These are phyloP conservation scores for Polymixis lichenea DNA, from an alignment of 2,888 invertebrate genomes.

Conservation along the genomic window DNA sequence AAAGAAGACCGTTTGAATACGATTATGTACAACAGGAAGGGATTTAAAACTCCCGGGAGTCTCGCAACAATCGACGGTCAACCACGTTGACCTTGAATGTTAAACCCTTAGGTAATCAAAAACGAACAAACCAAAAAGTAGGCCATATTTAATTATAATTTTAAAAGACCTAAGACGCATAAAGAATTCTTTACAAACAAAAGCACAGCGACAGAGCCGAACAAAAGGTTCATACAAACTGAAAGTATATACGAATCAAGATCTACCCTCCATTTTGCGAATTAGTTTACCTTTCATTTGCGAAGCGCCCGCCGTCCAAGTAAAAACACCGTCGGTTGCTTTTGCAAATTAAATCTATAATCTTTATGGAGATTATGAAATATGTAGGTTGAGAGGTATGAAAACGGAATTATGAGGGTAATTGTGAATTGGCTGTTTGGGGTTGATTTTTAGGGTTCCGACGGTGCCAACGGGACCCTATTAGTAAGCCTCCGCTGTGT, in stretches of 20 bases:
- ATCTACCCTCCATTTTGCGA: slow-evolving; percentile 78
- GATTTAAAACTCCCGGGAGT: no score
- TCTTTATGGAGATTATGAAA: slow-evolving; percentile 73
- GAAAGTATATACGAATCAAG: slow-evolving; percentile 41
- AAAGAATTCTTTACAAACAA: slow-evolving; percentile 20
- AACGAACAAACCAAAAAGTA: not conserved
- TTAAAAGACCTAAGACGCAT: not conserved
- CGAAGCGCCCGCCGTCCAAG: slow-evolving; percentile 75
- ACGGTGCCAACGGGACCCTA: no score
- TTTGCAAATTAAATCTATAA: slow-evolving; percentile 77
- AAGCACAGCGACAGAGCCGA: not conserved
- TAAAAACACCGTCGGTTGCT: slow-evolving; percentile 69
- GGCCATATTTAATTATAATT: slow-evolving; percentile 6
- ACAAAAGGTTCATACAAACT: slow-evolving; percentile 42
- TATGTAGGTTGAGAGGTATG: slow-evolving; percentile 58
- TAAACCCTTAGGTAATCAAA: not conserved
- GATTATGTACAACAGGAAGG: no score
- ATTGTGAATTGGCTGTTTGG: slow-evolving; percentile 42
- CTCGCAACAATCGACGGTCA: not conserved
- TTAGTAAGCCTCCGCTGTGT: no score
- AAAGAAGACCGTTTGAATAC: not conserved
- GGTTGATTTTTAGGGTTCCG: slow-evolving; percentile 29
- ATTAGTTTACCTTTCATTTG: slow-evolving; percentile 89
- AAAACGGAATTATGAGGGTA: slow-evolving; percentile 51
- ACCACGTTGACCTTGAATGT: not conserved